Conservation (phyloP, 1,140 invertebrate species). For the Apis florea region DNA sequence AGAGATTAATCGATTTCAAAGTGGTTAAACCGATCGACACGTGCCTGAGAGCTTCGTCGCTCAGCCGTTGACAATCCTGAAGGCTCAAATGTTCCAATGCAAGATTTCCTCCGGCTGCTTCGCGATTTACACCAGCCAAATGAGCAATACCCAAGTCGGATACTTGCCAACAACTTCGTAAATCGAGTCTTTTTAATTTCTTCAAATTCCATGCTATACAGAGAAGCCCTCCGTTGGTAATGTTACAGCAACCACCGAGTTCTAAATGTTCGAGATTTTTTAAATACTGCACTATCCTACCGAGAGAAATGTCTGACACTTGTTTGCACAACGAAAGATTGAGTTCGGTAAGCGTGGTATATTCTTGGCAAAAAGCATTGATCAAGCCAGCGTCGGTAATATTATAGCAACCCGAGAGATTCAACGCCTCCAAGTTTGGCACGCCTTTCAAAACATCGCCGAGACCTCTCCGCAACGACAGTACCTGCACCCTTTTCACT, state of each 20-base stretch:
- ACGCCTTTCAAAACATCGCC: constrained; percentile 93
- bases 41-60: constrained; percentile 93
- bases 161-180: constrained; percentile 95
- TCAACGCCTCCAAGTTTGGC: constrained; percentile 92
- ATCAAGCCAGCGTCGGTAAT: constrained; percentile 91
- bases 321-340: constrained; percentile 97
- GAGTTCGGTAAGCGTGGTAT: constrained; percentile 87
- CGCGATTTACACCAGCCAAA: constrained; percentile 87
- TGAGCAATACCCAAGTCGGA: constrained; percentile 94
- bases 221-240: constrained; percentile 92
- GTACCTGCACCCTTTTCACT: constrained; percentile 92
- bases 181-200: constrained; percentile 90
- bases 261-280: constrained; percentile 93
- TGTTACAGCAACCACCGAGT: constrained; percentile 93
- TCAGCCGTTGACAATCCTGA: constrained; percentile 96
- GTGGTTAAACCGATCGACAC: constrained; percentile 89
- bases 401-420: constrained; percentile 95
- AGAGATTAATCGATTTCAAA: constrained; percentile 93
- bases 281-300: constrained; percentile 91
- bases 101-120: constrained; percentile 85
- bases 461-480: constrained; percentile 91
- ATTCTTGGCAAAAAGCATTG: constrained; percentile 88
- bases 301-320: constrained; percentile 92
- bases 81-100: constrained; percentile 91
- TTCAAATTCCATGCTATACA: constrained; percentile 92